Conservation (phyloP, 2,888 invertebrate species). For the Clepsis dumicolana region DNA sequence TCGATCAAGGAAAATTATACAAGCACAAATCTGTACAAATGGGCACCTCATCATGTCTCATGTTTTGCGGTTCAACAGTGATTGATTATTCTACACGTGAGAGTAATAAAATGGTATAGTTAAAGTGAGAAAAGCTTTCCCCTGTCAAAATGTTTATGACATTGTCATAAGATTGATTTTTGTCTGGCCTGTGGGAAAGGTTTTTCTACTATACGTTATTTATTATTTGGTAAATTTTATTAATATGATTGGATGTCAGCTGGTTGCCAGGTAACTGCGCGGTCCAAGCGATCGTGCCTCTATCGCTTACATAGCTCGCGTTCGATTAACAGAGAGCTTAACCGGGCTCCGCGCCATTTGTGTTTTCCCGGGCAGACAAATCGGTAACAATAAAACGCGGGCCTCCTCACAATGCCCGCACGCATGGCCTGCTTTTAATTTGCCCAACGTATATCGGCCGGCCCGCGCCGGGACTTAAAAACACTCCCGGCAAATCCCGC, state of each 20-base stretch:
- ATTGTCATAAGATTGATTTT: no score
- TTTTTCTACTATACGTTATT: no score
- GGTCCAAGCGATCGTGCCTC: slow-evolving; percentile 30
- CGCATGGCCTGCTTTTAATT: slow-evolving; percentile 85
- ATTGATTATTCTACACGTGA: no score
- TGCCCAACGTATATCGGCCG: slow-evolving; percentile 70
- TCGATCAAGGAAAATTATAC: no score
- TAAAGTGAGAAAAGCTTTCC: no score
- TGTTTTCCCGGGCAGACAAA: slow-evolving; percentile 81
- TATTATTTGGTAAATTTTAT: neutral
- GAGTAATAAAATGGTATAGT: no score
- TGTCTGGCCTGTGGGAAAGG: no score
- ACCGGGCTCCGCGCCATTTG: slow-evolving; percentile 77
- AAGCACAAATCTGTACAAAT: no score
- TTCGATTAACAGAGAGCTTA: slow-evolving; percentile 81
- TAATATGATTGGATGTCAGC: neutral
- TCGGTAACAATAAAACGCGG: slow-evolving; percentile 82
- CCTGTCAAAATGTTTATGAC: no score
- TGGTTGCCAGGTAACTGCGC: slow-evolving; percentile 10
- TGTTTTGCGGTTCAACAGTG: no score
- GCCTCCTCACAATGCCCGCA: slow-evolving; percentile 75
- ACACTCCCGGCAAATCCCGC: slow-evolving; percentile 75
- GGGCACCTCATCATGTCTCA: no score
- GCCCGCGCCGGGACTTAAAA: slow-evolving; percentile 72
- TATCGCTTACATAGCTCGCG: slow-evolving; percentile 66